phyloP scores from a whole-genome alignment of 2,113 vertebrate species.

The Dasyprocta punctata region DNA sequence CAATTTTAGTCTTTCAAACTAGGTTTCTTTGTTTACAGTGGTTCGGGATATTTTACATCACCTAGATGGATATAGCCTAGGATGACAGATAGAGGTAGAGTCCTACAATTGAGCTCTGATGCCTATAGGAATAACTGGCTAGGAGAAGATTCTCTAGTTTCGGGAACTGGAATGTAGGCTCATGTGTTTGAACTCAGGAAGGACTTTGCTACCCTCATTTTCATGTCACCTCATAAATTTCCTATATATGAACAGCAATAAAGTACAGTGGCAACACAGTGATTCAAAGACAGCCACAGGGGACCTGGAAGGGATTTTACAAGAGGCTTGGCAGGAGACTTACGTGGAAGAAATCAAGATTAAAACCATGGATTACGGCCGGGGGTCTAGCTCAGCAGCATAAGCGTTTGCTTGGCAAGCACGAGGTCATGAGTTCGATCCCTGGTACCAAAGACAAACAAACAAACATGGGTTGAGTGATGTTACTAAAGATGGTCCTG shows the following conservation, averaged over 20 bases:
- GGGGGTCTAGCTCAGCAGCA: no score
- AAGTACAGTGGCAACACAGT: not conserved
- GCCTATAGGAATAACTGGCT: not conserved
- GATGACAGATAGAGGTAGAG: not conserved
- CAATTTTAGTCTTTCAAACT: not conserved
- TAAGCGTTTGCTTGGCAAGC: no score
- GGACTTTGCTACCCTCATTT: not conserved
- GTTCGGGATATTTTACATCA: not conserved
- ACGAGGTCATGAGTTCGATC: no score
- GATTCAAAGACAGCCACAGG: not conserved
- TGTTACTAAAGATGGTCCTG: not conserved
- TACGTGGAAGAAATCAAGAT: not conserved
- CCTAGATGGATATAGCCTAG: not conserved
- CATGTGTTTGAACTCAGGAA: conserved; percentile 3
- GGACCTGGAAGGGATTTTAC: not conserved
- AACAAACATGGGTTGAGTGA: not conserved
- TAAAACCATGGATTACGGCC: no score
- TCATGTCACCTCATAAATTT: not conserved
- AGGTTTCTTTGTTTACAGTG: not conserved
- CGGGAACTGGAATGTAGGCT: not conserved
- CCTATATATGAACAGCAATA: not conserved
- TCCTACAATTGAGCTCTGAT: not conserved
- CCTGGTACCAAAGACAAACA: no score
- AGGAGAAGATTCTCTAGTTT: not conserved
- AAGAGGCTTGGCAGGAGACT: not conserved